Percentiles rank a stretch among this genome's conserved stretches.
Conservation (phyloP, 2,797 vertebrate genomes). For the Cirrhinus molitorella region DNA sequence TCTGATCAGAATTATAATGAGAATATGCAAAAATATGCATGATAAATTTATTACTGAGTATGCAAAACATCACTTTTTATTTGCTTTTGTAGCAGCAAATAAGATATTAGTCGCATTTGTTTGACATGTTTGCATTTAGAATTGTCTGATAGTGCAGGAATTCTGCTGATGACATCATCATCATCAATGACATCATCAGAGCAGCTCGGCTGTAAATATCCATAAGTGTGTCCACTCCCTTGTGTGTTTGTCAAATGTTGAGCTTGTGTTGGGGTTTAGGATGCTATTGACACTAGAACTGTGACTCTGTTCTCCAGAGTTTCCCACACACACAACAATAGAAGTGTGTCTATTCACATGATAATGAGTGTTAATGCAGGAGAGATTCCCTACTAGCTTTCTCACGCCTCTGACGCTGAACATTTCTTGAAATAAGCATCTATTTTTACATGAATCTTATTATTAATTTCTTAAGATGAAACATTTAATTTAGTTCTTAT, state of each 20-base stretch:
- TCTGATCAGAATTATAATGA: not conserved
- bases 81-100: not conserved
- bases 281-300: slow-evolving; percentile 36
- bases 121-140: not conserved
- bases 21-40: not conserved
- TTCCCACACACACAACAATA: slow-evolving; percentile 53
- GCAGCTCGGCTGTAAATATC: not conserved
- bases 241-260: not conserved
- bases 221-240: slow-evolving; percentile 45
- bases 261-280: slow-evolving; percentile 8
- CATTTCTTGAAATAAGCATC: not conserved
- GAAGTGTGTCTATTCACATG: slow-evolving; percentile 52
- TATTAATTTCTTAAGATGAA: not conserved
- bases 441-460: not conserved
- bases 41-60: not conserved
- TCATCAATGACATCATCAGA: not conserved
- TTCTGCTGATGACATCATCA: slow-evolving; percentile 6
- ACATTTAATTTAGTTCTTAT: not conserved
- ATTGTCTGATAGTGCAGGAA: not conserved
- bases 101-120: not conserved
- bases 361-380: slow-evolving; percentile 33
- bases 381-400: slow-evolving; percentile 16
- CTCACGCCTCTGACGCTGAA: not conserved
- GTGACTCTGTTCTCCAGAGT: slow-evolving; percentile 49
- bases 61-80: not conserved